Base-by-base conservation (phyloP, 1,140 invertebrate species). In the Tyrophagus putrescentiae region DNA sequence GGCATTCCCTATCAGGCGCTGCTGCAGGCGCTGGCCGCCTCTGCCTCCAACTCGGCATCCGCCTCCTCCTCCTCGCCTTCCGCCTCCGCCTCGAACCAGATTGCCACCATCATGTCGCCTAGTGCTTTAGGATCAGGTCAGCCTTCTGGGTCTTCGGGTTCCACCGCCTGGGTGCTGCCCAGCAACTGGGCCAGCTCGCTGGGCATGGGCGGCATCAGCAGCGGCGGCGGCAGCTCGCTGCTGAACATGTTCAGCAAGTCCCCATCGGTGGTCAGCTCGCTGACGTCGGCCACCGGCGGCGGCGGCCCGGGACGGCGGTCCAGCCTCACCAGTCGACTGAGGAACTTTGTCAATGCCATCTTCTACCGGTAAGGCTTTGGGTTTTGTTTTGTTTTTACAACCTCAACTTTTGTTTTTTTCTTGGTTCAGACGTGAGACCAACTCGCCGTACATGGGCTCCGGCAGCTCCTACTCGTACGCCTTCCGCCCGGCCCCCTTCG, bases 341-440 rank as follows among this genome's bases (percentile, higher is more conserved):
- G 41, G 18, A 59, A 48, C 28, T n/a, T 59, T 16, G 50, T 59
- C 41, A 59, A 59, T 27, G 57, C 57, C 1, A n/a, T 59, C 16
- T 59, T 59, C 39, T 59, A 59, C 25, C 18, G 57, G 57, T 59
- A 21, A 44, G 9, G 23, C 5, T 42, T 21, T 42, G 7, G 7
- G n/a, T 18, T 27, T 23, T 50, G 25, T 52, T 23, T 39, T 9
- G 33, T 33, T 48, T 32, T 4, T 33, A 31, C 25, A 44, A 54
- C 7, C 7, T 18, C 9, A 33, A 4, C 16, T 42, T 31, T 56
- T 16, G 21, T 1, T 13, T 25, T 36, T 28, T 54, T 23, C 5
- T 7, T 54, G 31, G n/a, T 21, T 41, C 21, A 57, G 56, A 36
- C 56, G 56, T 57, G 56, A 57, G 28, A 57, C 56, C 6, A 42